A percentile compares a stretch with the other conserved stretches of the same genome.
Conservation (phyloP, 1,140 invertebrate genomes). For the Metopolophium dirhodum region DNA sequence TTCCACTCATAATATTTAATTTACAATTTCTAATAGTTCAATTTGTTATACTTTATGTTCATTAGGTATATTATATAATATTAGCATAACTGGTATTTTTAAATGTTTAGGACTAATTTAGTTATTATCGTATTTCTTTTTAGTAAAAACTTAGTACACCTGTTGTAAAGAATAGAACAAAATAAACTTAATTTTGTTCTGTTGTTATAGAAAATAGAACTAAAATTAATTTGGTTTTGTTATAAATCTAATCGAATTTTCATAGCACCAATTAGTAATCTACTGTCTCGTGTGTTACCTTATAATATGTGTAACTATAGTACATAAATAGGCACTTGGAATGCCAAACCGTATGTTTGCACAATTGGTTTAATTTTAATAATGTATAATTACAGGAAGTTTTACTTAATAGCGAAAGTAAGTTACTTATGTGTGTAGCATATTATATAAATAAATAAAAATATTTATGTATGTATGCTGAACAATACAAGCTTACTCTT, state of each 20-base stretch:
- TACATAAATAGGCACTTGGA: neutral
- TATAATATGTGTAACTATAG: neutral
- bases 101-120: too few species aligned
- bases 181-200: too few species aligned
- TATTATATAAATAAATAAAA: neutral
- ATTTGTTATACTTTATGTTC: neutral
- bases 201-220: neutral
- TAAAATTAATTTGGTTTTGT: neutral
- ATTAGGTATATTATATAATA: neutral
- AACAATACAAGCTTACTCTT: conserved; percentile 16
- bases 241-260: neutral
- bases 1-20: neutral
- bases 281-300: neutral
- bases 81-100: too few species aligned
- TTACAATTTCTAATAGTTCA: neutral
- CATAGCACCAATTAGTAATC: neutral
- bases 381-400: conserved; percentile 28
- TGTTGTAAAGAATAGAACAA: neutral
- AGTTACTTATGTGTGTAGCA: neutral
- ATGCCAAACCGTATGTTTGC: neutral
- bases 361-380: neutral
- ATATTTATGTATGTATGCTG: neutral
- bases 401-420: neutral
- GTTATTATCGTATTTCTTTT: neutral
- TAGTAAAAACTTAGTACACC: neutral